phyloP scores from a whole-genome alignment of 1,140 invertebrate species.

The Drosophila rufa region DNA sequence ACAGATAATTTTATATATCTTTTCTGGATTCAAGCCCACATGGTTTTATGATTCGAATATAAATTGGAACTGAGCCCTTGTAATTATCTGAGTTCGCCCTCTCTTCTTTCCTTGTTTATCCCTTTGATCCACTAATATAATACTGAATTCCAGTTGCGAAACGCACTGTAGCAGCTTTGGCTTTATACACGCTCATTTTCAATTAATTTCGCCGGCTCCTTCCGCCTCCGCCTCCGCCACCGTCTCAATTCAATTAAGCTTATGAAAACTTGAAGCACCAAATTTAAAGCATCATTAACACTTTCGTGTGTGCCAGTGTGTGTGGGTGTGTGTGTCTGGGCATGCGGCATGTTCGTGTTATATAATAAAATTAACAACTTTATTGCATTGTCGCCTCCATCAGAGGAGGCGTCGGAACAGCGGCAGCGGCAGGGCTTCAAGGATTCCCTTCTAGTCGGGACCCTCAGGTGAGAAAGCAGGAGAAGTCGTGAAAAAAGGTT shows the following conservation, averaged over 20 bases:
- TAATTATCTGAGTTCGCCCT: no score
- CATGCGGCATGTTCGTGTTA: conserved; percentile 38
- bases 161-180: conserved; percentile 39
- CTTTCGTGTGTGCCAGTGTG: conserved; percentile 43
- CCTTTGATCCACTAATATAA: not conserved
- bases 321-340: conserved; percentile 18
- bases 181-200: conserved; percentile 47
- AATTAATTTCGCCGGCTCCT: conserved; percentile 37
- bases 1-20: no score
- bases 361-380: conserved; percentile 76
- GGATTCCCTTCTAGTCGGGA: conserved; percentile 14
- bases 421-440: not conserved
- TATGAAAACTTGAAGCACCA: conserved; percentile 69
- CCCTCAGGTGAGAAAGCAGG: not conserved
- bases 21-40: no score
- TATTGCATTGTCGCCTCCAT: conserved; percentile 54
- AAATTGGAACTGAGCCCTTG: no score
- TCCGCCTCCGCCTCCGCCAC: not conserved
- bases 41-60: no score
- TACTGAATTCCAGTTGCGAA: conserved; percentile 10
- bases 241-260: conserved; percentile 70
- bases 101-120: not conserved
- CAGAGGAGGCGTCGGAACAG: not conserved
- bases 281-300: conserved; percentile 76
- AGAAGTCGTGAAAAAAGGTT: conserved; percentile 5